These are phyloP conservation scores for Halictus ligatus DNA, from an alignment of 2,888 invertebrate species.

Conservation along the genomic window DNA sequence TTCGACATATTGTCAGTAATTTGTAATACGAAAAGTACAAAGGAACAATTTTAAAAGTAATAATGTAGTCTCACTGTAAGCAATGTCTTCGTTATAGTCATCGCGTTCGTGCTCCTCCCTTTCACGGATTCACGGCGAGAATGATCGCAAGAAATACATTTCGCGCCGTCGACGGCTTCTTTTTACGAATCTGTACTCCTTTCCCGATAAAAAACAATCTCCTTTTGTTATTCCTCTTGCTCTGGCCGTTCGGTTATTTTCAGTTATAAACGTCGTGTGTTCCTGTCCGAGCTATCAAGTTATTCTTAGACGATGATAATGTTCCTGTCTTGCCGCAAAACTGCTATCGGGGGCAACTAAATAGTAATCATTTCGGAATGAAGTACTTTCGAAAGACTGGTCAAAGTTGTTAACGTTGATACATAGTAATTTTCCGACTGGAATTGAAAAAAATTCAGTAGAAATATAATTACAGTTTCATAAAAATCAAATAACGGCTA, in stretches of 20 bases:
- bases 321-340: not conserved
- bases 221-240: not conserved
- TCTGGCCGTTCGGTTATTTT: not conserved
- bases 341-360: not conserved
- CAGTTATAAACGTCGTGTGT: not conserved
- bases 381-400: not conserved
- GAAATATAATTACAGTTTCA: not conserved
- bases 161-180: not conserved
- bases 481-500: not conserved
- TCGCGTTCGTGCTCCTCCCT: not conserved
- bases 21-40: not conserved
- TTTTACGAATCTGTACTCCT: not conserved
- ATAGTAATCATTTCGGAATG: not conserved
- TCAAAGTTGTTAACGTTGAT: not conserved
- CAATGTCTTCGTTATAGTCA: not conserved
- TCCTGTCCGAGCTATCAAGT: not conserved
- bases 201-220: not conserved
- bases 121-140: not conserved
- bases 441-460: not conserved
- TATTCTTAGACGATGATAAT: slow-evolving; percentile 1
- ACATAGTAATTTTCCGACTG: not conserved
- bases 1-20: not conserved
- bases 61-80: not conserved
- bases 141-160: not conserved
- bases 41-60: not conserved